Conservation (phyloP, 2,888 invertebrate species). For the Cantharis flavilabris region DNA sequence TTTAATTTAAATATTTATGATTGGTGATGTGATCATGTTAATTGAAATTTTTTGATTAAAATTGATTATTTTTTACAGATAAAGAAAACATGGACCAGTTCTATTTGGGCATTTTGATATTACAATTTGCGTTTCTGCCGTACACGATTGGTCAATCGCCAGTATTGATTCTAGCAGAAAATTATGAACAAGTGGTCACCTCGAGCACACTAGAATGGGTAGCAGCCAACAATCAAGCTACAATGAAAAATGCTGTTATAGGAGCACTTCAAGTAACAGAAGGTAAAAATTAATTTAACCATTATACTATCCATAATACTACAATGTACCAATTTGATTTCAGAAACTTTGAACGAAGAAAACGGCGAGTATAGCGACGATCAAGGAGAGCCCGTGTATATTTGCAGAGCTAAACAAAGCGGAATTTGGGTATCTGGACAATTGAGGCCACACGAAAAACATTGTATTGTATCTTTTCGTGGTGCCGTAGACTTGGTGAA, state of each 20-base stretch:
- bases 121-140: slow-evolving; percentile 11
- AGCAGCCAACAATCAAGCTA: slow-evolving; percentile 55
- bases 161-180: slow-evolving; percentile 50
- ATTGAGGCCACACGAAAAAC: slow-evolving; percentile 61
- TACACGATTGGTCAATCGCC: slow-evolving; percentile 37
- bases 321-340: neutral
- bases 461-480: slow-evolving; percentile 68
- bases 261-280: slow-evolving; percentile 57
- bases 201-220: slow-evolving; percentile 83
- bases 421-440: slow-evolving; percentile 77
- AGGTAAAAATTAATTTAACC: slow-evolving; percentile 5
- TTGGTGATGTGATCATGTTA: neutral
- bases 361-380: slow-evolving; percentile 43
- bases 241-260: slow-evolving; percentile 65
- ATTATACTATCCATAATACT: neutral
- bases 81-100: slow-evolving; percentile 28
- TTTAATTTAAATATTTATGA: neutral
- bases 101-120: slow-evolving; percentile 26
- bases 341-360: slow-evolving; percentile 45
- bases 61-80: slow-evolving; percentile 29
- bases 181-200: slow-evolving; percentile 70
- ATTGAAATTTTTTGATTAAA: neutral
- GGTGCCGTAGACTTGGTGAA: slow-evolving; percentile 61
- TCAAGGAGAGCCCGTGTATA: slow-evolving; percentile 61
- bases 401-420: slow-evolving; percentile 74